Evolutionary conservation across 2,888 invertebrate species (phyloP).

Genomic region (Drosophila niveifrons): DNA sequence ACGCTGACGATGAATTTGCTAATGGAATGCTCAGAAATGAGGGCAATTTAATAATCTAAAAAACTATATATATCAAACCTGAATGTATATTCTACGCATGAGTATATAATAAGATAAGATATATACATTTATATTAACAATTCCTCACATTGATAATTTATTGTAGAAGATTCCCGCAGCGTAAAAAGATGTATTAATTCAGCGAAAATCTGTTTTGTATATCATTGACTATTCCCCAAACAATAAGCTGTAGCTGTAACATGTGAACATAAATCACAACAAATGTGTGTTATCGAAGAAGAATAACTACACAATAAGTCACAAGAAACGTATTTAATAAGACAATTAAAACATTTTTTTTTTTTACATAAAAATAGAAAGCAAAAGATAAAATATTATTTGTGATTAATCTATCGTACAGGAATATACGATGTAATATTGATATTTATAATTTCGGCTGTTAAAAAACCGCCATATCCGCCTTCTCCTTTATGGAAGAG

Average conservation of each 20-base stretch:
- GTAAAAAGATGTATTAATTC: neutral
- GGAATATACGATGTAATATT: slow-evolving; percentile 89
- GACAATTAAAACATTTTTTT: too few relatives aligned
- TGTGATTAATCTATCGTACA: slow-evolving; percentile 82
- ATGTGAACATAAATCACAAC: too few relatives aligned
- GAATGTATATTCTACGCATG: neutral
- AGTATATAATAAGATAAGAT: neutral
- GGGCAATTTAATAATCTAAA: neutral
- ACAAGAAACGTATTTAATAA: too few relatives aligned
- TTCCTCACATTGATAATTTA: neutral
- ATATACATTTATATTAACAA: neutral
- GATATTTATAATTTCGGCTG: slow-evolving; percentile 91
- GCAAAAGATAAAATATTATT: neutral
- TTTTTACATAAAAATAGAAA: too few relatives aligned
- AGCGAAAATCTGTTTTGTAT: neutral
- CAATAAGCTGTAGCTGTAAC: too few relatives aligned
- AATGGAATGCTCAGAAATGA: neutral
- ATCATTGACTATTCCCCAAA: neutral
- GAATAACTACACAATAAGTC: too few relatives aligned
- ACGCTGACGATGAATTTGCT: neutral
- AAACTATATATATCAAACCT: neutral
- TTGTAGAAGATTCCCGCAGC: neutral
- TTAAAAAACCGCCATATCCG: slow-evolving; percentile 91
- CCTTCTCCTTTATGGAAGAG: slow-evolving; percentile 89
- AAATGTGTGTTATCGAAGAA: too few relatives aligned